phyloP scores from a whole-genome alignment of 2,888 invertebrate genomes.

The Dasypolia templi region DNA sequence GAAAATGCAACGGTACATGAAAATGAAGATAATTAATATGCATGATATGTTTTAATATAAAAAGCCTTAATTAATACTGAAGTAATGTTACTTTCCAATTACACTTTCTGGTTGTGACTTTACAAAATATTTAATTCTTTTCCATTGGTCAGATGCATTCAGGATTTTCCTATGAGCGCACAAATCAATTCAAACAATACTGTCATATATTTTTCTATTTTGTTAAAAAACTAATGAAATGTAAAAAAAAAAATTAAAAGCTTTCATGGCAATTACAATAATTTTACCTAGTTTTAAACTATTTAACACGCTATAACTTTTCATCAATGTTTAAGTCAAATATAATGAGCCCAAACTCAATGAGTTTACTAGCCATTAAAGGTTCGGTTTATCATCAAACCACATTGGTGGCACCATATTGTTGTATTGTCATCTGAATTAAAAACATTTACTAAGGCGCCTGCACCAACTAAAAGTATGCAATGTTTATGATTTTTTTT shows the following conservation, averaged over 20 bases:
- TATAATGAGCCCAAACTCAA: neutral
- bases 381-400: neutral
- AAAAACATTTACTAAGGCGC: neutral
- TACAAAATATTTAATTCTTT: neutral
- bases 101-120: conserved; percentile 18
- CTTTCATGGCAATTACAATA: neutral
- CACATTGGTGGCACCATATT: neutral
- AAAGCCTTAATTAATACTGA: conserved; percentile 55
- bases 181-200: conserved; percentile 3
- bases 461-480: too few relatives aligned
- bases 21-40: conserved; percentile 42
- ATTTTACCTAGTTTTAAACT: neutral
- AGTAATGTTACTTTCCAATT: conserved; percentile 33
- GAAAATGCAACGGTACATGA: conserved; percentile 27
- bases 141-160: neutral
- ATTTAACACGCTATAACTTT: neutral
- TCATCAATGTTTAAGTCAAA: neutral
- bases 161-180: neutral
- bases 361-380: neutral
- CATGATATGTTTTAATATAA: conserved; percentile 16
- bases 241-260: neutral
- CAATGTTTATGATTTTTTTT: too few relatives aligned
- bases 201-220: neutral
- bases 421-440: neutral
- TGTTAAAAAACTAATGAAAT: neutral